Percentiles rank a stretch among this genome's conserved stretches.
Evolutionary conservation across 1,140 invertebrate genomes (phyloP).

Genomic region (Coptotermes formosanus): DNA sequence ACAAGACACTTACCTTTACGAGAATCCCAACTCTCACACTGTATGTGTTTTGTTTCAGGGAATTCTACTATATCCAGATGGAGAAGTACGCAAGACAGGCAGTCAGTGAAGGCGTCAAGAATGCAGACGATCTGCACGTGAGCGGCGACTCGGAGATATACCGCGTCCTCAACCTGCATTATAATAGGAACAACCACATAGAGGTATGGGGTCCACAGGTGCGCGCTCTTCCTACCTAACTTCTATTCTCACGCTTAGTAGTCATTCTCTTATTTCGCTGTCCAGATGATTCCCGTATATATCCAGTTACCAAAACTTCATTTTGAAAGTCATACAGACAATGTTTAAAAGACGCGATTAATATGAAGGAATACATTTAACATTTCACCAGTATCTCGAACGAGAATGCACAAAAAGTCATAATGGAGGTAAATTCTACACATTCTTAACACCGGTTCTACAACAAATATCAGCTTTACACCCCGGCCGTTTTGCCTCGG

Average conservation of each 20-base stretch:
- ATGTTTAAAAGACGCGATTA: too few species aligned
- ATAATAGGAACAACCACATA: conserved; percentile 99
- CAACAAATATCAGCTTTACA: too few species aligned
- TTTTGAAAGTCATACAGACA: too few species aligned
- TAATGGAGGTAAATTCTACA: too few species aligned
- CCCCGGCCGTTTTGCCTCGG: too few species aligned
- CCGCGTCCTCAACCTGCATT: conserved; percentile 96
- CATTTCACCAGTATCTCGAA: too few species aligned
- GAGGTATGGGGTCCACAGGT: conserved; percentile 81
- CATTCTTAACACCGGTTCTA: too few species aligned
- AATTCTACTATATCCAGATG: conserved; percentile 99
- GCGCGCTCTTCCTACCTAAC: conserved; percentile 43
- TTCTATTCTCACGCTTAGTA: neutral
- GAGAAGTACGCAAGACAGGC: conserved; percentile 99
- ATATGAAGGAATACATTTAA: too few species aligned
- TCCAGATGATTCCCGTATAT: neutral
- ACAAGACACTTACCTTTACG: neutral
- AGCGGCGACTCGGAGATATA: conserved; percentile 95
- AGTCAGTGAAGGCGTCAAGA: conserved; percentile 93
- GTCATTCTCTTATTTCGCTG: neutral
- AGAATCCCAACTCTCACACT: neutral
- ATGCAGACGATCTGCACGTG: conserved; percentile 89
- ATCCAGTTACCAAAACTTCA: neutral
- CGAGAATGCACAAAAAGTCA: too few species aligned
- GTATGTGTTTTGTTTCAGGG: conserved; percentile 69